Base-by-base conservation (phyloP, 2,113 vertebrate genomes). In the Cromileptes altivelis region DNA sequence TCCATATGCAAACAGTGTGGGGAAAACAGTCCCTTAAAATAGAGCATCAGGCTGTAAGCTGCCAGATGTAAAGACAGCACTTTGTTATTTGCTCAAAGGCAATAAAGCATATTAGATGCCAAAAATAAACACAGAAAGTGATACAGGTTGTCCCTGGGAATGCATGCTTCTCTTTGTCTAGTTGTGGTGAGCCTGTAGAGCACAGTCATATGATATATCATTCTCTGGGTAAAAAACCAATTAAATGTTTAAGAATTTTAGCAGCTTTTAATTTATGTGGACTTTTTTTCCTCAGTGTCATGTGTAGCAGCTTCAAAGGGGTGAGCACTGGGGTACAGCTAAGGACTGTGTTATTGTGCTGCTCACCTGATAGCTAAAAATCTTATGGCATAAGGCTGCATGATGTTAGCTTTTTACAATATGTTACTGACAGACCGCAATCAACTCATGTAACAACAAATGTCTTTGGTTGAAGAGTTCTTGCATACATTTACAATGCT, bases 51-150 rank as follows among this genome's bases (percentile, higher is more conserved):
- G n/a, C 25, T 72, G 40, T 14, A 65, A 57, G 69, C 23, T 52
- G 33, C 4, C 60, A 57, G 9, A 57, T 67, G 49, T 40, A 65
- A 72, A 57, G 6, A 18, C 5, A 1, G 23, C 3, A 52, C n/a
- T 74, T 17, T 25, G 64, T 60, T 52, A 42, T 42, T 45, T 75
- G 45, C n/a, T 53, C 47, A 52, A 27, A 52, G 53, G 70, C 42
- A 71, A 47, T 55, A 72, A 64, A 37, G 3, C 3, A 23, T 11
- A 61, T 14, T 1, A 53, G n/a, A 18, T 42, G 33, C 12, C 27
- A 70, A 23, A 61, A 70, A 42, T 4, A 47, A 49, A 71, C 23
- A 45, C n/a, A 47, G 65, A 56, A 47, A 23, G 11, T 30, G 7
- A 19, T 7, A 27, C 3, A 56, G 37, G 11, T 14, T 25, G 8